Evolutionary conservation across 64 coral and sea anemone species (phyloP).

Genomic region (Porites australiensis): DNA sequence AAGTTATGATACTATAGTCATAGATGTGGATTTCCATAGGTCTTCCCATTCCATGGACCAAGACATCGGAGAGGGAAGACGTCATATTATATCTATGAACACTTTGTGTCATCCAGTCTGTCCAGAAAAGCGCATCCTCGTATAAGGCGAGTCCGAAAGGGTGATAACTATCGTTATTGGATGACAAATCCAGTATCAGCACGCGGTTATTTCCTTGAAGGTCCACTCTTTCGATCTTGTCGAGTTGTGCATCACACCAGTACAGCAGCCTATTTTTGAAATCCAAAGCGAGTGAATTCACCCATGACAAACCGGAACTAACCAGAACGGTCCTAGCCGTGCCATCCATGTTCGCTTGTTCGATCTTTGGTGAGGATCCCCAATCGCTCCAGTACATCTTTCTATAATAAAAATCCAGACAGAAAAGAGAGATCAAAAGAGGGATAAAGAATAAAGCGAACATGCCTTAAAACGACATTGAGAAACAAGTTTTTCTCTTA

Average conservation of each 20-base stretch:
- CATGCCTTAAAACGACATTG: too few relatives aligned
- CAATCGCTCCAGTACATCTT: conserved; percentile 57
- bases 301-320: not conserved
- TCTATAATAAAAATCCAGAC: not conserved
- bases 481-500: too few relatives aligned
- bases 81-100: conserved; percentile 57
- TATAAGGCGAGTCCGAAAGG: conserved; percentile 50
- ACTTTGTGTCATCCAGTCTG: conserved; percentile 38
- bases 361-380: conserved; percentile 36
- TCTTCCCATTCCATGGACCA: conserved; percentile 20
- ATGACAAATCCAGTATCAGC: conserved; percentile 45
- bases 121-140: conserved; percentile 46
- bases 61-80: not conserved
- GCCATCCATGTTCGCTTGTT: conserved; percentile 25
- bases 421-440: not conserved
- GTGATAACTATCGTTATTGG: not conserved
- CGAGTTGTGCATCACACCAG: not conserved
- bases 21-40: conserved; percentile 47
- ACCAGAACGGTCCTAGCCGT: not conserved
- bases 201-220: conserved; percentile 60
- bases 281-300: conserved; percentile 4
- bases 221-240: conserved; percentile 21
- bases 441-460: not conserved
- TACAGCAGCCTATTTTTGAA: not conserved
- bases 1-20: not conserved